A percentile compares a stretch with the other conserved stretches of the same genome.
Evolutionary conservation across 2,113 vertebrate genomes (phyloP).

Genomic region (Scomber colias): DNA sequence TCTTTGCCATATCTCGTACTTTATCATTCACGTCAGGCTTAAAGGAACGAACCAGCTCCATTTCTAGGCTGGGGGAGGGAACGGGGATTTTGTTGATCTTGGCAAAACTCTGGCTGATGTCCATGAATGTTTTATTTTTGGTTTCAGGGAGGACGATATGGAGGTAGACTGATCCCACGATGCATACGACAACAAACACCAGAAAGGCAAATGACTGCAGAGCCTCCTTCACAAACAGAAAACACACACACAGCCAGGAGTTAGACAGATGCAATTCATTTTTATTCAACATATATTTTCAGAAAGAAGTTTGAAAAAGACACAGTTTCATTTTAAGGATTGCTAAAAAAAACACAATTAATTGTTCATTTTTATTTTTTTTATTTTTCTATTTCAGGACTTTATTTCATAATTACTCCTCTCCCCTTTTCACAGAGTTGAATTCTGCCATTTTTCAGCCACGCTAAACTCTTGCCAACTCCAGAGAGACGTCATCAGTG

Average conservation of each 20-base stretch:
- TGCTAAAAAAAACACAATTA: background rate
- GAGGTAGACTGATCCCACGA: conserved; percentile 86
- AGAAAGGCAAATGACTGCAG: conserved; percentile 92
- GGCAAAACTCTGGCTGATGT: conserved; percentile 93
- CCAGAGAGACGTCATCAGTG: conserved; percentile 18
- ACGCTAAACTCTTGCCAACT: conserved; percentile 15
- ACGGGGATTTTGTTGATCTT: conserved; percentile 88
- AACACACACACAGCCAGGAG: conserved; percentile 36
- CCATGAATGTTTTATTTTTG: conserved; percentile 93
- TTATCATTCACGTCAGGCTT: conserved; percentile 58
- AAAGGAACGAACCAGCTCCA: conserved; percentile 75
- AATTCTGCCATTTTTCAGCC: conserved; percentile 26
- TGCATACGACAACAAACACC: conserved; percentile 89
- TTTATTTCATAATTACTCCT: background rate
- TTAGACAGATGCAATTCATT: background rate
- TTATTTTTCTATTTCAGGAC: background rate
- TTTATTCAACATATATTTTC: background rate
- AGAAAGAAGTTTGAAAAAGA: background rate
- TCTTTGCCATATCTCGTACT: conserved; percentile 53
- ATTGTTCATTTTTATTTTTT: background rate
- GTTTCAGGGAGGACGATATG: conserved; percentile 93
- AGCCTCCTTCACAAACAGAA: conserved; percentile 80
- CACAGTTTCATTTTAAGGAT: background rate
- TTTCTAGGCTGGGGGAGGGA: conserved; percentile 74
- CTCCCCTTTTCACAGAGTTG: background rate